Conservation (phyloP, 2,888 invertebrate genomes). For the Ischnus inquisitorius region DNA sequence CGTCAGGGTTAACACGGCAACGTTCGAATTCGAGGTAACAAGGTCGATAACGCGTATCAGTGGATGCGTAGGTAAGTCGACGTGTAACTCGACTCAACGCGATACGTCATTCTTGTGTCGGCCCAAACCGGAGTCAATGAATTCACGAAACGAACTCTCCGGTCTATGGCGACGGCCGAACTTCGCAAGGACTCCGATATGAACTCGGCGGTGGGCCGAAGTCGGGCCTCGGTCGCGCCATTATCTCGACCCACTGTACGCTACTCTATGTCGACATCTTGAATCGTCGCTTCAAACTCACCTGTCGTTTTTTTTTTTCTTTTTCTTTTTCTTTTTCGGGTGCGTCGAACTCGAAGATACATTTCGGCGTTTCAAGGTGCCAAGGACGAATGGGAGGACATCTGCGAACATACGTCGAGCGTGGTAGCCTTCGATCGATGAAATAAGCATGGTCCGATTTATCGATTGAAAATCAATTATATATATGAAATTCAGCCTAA, state of each 20-base stretch:
- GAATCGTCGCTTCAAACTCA: neutral
- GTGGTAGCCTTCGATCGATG: neutral
- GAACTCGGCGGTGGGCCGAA: neutral
- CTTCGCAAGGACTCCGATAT: constrained; percentile 11
- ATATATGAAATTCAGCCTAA: no score
- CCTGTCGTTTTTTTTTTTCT: neutral
- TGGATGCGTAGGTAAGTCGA: neutral
- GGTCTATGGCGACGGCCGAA: constrained; percentile 17
- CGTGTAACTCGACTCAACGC: neutral
- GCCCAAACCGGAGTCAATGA: constrained; percentile 3
- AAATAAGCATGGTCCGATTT: neutral
- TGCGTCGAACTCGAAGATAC: neutral
- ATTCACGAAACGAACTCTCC: constrained; percentile 2
- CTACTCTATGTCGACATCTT: constrained; percentile 1
- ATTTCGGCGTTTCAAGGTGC: neutral
- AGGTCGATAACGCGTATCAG: constrained; percentile 60
- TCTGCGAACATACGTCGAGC: neutral
- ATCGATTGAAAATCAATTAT: no score
- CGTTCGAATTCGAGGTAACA: constrained; percentile 65
- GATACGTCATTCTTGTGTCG: constrained; percentile 8
- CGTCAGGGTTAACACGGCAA: constrained; percentile 69
- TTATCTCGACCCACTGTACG: neutral
- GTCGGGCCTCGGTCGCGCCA: neutral
- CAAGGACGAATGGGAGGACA: constrained; percentile 7
- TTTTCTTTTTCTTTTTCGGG: neutral